Conservation (phyloP, 2,797 vertebrate genomes). For the Rhabdophis nuchalis region DNA sequence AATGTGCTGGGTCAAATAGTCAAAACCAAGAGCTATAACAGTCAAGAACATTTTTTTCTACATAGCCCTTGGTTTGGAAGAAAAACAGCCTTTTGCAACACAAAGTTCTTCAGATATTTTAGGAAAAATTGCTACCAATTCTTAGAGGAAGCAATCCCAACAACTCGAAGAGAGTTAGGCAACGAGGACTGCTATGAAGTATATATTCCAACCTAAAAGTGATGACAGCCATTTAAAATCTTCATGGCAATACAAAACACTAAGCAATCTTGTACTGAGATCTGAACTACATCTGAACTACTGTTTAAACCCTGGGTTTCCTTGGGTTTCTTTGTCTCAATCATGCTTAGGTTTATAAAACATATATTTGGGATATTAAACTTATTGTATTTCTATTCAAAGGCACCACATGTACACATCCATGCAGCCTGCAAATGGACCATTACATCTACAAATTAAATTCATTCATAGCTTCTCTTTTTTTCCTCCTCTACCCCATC, state of each 20-base stretch:
- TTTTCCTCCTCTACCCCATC: neutral
- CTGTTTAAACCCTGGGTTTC: neutral
- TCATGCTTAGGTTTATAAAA: neutral
- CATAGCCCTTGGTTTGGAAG: neutral
- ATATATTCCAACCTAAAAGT: neutral
- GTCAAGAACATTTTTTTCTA: neutral
- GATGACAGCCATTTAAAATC: neutral
- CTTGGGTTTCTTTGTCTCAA: neutral
- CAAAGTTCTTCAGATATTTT: neutral
- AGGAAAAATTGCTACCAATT: neutral
- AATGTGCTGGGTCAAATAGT: neutral
- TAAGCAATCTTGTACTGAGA: neutral
- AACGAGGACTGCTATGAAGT: neutral
- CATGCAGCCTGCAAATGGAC: neutral
- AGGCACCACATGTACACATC: neutral
- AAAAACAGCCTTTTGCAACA: neutral
- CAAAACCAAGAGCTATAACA: neutral
- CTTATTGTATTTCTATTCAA: neutral
- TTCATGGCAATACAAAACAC: neutral
- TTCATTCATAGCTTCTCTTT: neutral
- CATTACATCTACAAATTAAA: neutral
- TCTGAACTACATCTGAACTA: neutral
- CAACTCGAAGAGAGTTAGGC: neutral
- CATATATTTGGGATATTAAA: neutral
- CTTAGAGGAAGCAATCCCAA: neutral